These are phyloP conservation scores for Pachycephala philippinensis DNA, from an alignment of 2,113 vertebrate genomes.

Conservation along the genomic window DNA sequence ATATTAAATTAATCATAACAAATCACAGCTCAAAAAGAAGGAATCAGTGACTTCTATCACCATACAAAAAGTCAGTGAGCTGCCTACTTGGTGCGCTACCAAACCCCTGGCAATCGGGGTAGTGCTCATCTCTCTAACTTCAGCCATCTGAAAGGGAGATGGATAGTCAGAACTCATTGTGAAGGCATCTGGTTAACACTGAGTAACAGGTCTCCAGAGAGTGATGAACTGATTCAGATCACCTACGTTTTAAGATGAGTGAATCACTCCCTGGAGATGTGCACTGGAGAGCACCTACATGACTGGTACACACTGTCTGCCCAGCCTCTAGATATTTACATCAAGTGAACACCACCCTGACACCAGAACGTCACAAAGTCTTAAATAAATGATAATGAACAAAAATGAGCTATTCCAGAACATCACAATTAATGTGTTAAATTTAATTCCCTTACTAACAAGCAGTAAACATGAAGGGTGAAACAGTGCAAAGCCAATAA, in stretches of 20 bases:
- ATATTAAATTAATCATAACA: neutral
- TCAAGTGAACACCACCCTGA: neutral
- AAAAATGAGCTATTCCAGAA: neutral
- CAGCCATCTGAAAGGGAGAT: neutral
- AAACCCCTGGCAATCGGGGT: neutral
- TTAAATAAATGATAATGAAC: neutral
- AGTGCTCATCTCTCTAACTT: neutral
- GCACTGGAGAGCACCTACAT: neutral
- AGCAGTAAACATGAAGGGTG: neutral
- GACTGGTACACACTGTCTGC: neutral
- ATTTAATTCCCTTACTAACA: neutral
- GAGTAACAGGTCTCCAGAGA: neutral
- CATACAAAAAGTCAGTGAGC: neutral
- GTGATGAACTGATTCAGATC: neutral
- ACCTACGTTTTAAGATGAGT: neutral
- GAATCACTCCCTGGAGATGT: neutral
- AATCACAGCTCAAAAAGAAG: neutral
- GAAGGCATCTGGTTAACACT: neutral
- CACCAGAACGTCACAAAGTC: neutral
- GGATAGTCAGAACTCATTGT: neutral
- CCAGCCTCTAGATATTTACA: neutral
- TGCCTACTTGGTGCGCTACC: neutral
- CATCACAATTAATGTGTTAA: neutral
- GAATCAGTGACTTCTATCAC: neutral
- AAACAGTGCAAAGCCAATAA: conserved; percentile 2